A percentile compares a stretch with the other conserved stretches of the same genome.
Conservation (phyloP, 2,113 vertebrate species). For the Bos javanicus region DNA sequence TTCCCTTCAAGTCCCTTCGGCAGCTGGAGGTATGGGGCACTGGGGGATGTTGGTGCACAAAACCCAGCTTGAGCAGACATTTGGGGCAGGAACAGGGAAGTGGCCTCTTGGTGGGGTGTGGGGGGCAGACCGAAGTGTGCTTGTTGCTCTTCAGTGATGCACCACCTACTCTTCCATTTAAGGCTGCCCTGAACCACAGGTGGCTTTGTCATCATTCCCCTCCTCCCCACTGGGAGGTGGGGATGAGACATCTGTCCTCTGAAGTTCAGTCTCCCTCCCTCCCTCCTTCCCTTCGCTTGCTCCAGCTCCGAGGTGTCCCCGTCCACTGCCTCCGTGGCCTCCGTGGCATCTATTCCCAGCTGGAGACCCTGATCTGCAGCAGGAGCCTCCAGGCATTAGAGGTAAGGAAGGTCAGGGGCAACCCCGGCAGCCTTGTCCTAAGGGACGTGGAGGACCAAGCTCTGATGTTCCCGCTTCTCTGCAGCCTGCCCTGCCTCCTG, state of each 20-base stretch:
- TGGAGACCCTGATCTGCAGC: conserved; percentile 93
- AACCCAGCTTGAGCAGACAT: neutral
- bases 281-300: neutral
- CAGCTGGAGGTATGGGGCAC: conserved; percentile 86
- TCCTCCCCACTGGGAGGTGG: neutral
- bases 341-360: conserved; percentile 92
- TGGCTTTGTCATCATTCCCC: neutral
- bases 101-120: neutral
- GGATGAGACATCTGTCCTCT: neutral
- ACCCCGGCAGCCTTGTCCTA: neutral
- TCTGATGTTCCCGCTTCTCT: neutral
- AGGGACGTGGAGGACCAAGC: neutral
- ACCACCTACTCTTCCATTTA: neutral
- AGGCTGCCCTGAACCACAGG: neutral
- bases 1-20: conserved; percentile 94
- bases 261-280: neutral
- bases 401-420: conserved; percentile 77
- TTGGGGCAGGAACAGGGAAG: neutral
- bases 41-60: neutral
- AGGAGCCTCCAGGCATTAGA: conserved; percentile 90
- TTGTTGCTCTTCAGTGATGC: neutral
- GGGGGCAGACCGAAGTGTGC: neutral
- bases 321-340: conserved; percentile 91
- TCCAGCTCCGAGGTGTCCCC: conserved; percentile 87
- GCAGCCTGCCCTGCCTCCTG: neutral